phyloP scores from a whole-genome alignment of 92 coral and sea anemone genomes.

The Desmophyllum pertusum region DNA sequence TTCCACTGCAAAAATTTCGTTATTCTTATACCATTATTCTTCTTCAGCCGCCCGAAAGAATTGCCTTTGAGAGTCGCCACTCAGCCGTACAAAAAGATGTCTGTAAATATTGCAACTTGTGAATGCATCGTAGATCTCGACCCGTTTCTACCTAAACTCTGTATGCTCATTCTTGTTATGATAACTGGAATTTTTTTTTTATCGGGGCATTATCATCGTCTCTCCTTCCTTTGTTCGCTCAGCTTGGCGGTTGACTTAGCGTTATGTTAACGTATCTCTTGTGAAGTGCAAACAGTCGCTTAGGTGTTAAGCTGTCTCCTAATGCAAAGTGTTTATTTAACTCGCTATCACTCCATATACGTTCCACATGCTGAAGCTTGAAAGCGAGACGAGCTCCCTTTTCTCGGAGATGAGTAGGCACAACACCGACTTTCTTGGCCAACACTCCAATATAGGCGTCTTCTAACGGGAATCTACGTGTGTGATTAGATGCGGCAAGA shows the following conservation, averaged over 20 bases:
- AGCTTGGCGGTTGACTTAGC: background rate
- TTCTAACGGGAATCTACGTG: slow-evolving; percentile 39
- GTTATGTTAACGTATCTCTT: background rate
- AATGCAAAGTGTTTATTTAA: background rate
- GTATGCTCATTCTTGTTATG: no score
- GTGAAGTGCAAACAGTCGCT: background rate
- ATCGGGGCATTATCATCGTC: no score
- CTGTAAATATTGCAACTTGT: no score
- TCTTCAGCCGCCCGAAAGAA: no score
- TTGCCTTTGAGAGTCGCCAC: no score
- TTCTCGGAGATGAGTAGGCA: background rate
- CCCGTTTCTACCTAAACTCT: no score
- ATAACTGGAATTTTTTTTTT: no score
- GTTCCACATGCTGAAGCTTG: background rate
- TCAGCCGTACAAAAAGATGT: no score
- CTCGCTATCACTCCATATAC: background rate
- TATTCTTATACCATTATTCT: no score
- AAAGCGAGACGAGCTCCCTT: background rate
- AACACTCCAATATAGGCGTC: slow-evolving; percentile 62
- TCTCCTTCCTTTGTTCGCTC: background rate
- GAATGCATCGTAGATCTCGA: no score
- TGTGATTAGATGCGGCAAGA: slow-evolving; percentile 5
- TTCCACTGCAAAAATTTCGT: no score
- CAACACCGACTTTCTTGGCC: slow-evolving; percentile 4
- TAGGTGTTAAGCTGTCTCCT: background rate